phyloP scores from a whole-genome alignment of 2,888 invertebrate genomes.

The Cheilosia scutellata region DNA sequence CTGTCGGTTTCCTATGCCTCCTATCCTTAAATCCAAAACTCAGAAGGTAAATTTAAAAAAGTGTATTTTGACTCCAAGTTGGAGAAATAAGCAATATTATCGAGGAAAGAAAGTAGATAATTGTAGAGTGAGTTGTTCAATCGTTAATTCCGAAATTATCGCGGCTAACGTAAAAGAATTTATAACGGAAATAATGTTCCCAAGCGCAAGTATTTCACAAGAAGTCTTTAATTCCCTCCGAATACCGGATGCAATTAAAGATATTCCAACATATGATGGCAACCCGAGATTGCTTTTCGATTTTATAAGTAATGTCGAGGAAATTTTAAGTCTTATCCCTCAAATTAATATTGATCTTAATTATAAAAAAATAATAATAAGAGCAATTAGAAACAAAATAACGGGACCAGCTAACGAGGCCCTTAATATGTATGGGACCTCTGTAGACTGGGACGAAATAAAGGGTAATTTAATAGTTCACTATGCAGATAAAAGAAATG shows the following conservation, averaged over 20 bases:
- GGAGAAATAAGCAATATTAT: no score
- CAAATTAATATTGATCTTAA: constrained; percentile 45
- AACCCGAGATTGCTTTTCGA: constrained; percentile 52
- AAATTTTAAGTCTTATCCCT: constrained; percentile 48
- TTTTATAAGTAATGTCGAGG: constrained; percentile 43
- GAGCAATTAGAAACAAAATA: constrained; percentile 75
- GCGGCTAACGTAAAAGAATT: no score
- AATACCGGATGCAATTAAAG: constrained; percentile 73
- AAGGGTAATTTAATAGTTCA: constrained; percentile 74
- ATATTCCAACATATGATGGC: constrained; percentile 68
- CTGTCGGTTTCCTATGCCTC: not conserved
- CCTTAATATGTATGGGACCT: constrained; percentile 72
- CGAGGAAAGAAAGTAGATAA: no score
- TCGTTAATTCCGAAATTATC: no score
- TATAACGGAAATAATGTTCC: no score
- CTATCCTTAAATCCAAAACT: no score
- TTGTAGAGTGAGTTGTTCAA: no score
- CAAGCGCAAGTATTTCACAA: not conserved
- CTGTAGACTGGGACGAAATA: constrained; percentile 61
- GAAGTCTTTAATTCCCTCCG: constrained; percentile 47
- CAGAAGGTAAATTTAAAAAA: no score
- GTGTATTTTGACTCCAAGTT: no score
- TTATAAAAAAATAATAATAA: constrained; percentile 39
- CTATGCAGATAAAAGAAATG: constrained; percentile 61
- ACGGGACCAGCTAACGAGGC: constrained; percentile 70